Conservation (phyloP, 2,113 vertebrate species). For the Mixornis gularis region DNA sequence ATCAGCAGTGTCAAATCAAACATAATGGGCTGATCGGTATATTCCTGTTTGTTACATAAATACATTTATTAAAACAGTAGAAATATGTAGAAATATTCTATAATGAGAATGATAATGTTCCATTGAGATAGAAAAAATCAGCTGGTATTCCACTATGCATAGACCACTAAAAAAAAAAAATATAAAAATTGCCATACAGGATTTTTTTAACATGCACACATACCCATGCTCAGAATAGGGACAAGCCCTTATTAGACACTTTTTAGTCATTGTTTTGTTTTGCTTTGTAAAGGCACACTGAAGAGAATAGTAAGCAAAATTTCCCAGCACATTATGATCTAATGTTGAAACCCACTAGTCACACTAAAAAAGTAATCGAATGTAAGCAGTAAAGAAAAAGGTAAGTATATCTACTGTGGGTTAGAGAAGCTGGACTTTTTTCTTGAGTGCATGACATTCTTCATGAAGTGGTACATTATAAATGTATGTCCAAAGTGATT, state of each 20-base stretch:
- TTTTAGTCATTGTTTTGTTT: neutral
- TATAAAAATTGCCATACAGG: accelerated
- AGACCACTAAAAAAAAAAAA: neutral
- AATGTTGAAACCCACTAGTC: neutral
- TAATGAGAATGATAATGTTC: neutral
- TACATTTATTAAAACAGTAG: neutral
- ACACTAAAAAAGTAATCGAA: neutral
- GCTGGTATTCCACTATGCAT: neutral
- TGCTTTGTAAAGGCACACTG: neutral
- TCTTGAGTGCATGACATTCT: neutral
- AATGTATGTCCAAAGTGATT: neutral
- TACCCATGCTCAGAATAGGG: neutral
- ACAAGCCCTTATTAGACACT: neutral
- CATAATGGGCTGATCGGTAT: neutral
- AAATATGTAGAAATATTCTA: neutral
- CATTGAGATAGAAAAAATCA: neutral
- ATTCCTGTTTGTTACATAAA: neutral
- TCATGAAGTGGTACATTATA: neutral
- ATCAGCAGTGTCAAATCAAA: neutral
- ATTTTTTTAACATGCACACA: neutral
- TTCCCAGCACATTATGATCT: neutral
- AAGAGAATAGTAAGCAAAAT: neutral
- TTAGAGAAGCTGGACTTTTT: neutral
- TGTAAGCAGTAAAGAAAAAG: neutral
- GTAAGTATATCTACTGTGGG: neutral